A percentile compares a stretch with the other conserved stretches of the same genome.
These are phyloP conservation scores for Acrobasis suavella DNA, from an alignment of 2,888 invertebrate genomes.

Conservation along the genomic window DNA sequence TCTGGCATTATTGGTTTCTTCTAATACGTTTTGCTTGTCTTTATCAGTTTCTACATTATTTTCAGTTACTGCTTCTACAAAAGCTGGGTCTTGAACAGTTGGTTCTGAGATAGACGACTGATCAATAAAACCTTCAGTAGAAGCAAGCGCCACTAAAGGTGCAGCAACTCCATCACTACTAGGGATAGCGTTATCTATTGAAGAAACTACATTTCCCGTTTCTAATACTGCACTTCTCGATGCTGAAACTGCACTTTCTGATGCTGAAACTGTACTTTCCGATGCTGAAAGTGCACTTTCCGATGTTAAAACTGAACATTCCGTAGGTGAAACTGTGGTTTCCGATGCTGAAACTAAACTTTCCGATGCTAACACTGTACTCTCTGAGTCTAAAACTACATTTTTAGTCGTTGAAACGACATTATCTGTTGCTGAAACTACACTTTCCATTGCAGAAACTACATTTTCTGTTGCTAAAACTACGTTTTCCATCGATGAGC, in stretches of 20 bases:
- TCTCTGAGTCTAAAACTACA: too few species aligned
- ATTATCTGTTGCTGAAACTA: background rate
- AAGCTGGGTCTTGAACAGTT: background rate
- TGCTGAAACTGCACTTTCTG: background rate
- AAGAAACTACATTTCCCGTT: too few species aligned
- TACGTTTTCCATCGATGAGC: background rate
- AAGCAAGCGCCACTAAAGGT: background rate
- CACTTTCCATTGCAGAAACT: background rate
- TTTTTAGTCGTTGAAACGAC: too few species aligned
- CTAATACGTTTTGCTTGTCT: background rate
- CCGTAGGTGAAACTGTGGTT: too few species aligned
- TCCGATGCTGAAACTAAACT: background rate
- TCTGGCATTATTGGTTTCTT: background rate
- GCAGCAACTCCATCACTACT: background rate
- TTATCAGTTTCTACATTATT: background rate
- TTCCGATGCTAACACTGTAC: background rate
- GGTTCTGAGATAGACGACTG: background rate
- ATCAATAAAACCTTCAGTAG: background rate
- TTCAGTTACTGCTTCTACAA: background rate
- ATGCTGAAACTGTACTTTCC: background rate
- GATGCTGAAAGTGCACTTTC: background rate
- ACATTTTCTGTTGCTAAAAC: background rate
- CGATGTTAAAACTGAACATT: background rate
- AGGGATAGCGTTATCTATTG: background rate
- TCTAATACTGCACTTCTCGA: background rate